Evolutionary conservation across 2,797 vertebrate genomes (phyloP), one percentile per base, ranked within the genome.

Genomic region (Oreortyx pictus): DNA sequence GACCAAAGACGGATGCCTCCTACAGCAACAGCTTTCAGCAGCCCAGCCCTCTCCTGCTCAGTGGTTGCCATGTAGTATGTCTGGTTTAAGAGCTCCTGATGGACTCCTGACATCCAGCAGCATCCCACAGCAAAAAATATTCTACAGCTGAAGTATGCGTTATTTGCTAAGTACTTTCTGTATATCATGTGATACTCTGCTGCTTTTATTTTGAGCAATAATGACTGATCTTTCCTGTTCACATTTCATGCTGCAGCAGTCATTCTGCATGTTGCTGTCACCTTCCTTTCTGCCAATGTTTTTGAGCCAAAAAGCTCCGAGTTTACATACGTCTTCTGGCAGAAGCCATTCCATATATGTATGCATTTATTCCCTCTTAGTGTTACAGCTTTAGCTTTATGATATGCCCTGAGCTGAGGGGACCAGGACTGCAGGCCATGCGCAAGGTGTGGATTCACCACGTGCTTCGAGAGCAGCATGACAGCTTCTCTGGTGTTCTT

Each of bases 401-500:
- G 14, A 5, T 22, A 35, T 41, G 70, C 66, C 78, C 61, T 33
- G 20, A 60, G 11, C 16, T 77, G 35, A 19, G 82, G 19, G 24
- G 25, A 31, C 18, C 15, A 71, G 49, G 20, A 12, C 49, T 67
- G n/a, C 43, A 35, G 13, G 29, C 60, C 46, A 16, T 12, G 2
- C 33, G 12, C 12, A 29, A 29, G 41, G 52, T 7, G 6, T 14
- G 66, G 24, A 16, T 31, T 66, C 57, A 25, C 29, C 18, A 44
- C 3, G 10, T 35, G 43, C 13, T 22, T 66, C 52, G 46, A 15
- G 24, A 52, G 33, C 62, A 86, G 67, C 44, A n/a, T 18, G 15
- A 71, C 68, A 73, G 56, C 12, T 70, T 87, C 61, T 27, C 20
- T 57, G 89, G 74, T 91, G 44, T 41, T 82, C 61, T 84, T 57